phyloP scores from a whole-genome alignment of 30 jellyfish, hydroid and myxozoan species.

The Euphysa ruthae region DNA sequence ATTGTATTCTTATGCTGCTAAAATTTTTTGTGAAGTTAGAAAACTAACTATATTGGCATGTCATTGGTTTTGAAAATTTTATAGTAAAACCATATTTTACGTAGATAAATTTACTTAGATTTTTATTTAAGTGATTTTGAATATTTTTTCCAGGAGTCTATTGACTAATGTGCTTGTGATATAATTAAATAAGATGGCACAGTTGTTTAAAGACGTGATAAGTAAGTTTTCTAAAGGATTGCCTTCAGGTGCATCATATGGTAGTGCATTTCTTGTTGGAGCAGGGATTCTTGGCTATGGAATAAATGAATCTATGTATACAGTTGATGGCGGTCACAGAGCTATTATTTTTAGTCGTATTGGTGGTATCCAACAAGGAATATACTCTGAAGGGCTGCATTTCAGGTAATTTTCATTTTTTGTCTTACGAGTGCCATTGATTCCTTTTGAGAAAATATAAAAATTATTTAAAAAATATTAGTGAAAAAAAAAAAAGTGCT shows the following conservation, averaged over 20 bases:
- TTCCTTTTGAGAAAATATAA: too few relatives aligned
- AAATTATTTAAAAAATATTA: too few relatives aligned
- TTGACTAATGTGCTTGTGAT: neutral
- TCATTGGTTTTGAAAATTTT: too few relatives aligned
- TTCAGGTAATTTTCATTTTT: slow-evolving; percentile 52
- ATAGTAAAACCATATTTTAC: too few relatives aligned
- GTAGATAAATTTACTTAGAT: too few relatives aligned
- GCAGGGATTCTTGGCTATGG: slow-evolving; percentile 83
- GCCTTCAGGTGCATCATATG: slow-evolving; percentile 72
- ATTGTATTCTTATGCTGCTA: too few relatives aligned
- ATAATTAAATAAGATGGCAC: slow-evolving; percentile 57
- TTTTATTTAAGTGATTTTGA: too few relatives aligned
- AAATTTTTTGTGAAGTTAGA: too few relatives aligned
- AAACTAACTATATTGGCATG: too few relatives aligned
- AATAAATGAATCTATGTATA: slow-evolving; percentile 63
- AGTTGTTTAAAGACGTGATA: slow-evolving; percentile 56
- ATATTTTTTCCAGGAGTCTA: too few relatives aligned
- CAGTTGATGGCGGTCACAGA: slow-evolving; percentile 99
- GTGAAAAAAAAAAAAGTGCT: too few relatives aligned
- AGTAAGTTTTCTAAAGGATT: slow-evolving; percentile 73
- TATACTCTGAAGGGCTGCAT: slow-evolving; percentile 90
- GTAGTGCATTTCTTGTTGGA: slow-evolving; percentile 64
- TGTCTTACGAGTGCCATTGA: too few relatives aligned
- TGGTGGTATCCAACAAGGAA: slow-evolving; percentile 85
- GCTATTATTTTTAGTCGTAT: slow-evolving; percentile 93